phyloP scores from a whole-genome alignment of 1,140 invertebrate species.

The Scaptodrosophila lebanonensis region DNA sequence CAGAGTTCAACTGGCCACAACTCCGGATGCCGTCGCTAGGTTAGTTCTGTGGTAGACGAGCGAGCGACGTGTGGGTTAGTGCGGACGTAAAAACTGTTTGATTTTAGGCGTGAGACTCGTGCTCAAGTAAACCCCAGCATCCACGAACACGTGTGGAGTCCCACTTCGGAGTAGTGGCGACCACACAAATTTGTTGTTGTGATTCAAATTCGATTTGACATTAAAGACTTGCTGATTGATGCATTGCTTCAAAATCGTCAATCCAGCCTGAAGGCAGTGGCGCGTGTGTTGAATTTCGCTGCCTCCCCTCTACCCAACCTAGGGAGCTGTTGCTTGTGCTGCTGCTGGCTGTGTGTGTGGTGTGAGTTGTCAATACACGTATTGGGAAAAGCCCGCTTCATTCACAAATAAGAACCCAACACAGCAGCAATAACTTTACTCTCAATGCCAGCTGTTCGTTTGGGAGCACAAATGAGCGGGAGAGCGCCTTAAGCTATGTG shows the following conservation, averaged over 20 bases:
- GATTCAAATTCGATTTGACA: too few species aligned
- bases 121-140: background rate
- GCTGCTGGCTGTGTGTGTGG: conserved; percentile 3
- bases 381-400: conserved; percentile 9
- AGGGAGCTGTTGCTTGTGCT: background rate
- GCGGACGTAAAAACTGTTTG: conserved; percentile 15
- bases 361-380: conserved; percentile 3
- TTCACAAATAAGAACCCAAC: background rate
- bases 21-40: conserved; percentile 47
- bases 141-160: too few species aligned
- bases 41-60: conserved; percentile 69
- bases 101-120: conserved; percentile 7
- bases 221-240: too few species aligned
- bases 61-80: conserved; percentile 62
- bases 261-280: too few species aligned
- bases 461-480: background rate
- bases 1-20: conserved; percentile 29
- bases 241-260: too few species aligned
- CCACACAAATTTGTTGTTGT: too few species aligned
- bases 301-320: too few species aligned
- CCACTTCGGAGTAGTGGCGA: background rate
- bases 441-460: conserved; percentile 16
- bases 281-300: background rate
- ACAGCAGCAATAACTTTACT: conserved; percentile 26
- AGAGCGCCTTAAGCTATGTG: background rate